Evolutionary conservation across 2,888 invertebrate genomes (phyloP).

Genomic region (Gastracanthus pulcherrimus): DNA sequence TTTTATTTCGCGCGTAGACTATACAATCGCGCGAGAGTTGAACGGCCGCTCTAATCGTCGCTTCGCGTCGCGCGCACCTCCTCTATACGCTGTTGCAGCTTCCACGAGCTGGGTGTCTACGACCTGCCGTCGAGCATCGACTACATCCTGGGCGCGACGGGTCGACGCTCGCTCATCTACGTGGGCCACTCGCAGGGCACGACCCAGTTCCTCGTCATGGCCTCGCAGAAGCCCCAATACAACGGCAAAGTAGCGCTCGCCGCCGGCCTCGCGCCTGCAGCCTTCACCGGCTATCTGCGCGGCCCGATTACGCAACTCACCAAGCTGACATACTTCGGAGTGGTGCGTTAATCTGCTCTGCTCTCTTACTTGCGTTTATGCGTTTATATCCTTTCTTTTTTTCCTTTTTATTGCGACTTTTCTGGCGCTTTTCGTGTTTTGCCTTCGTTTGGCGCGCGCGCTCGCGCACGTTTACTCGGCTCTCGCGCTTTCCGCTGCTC

Average conservation of each 20-base stretch:
- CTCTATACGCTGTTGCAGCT: constrained; percentile 67
- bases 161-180: constrained; percentile 77
- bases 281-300: constrained; percentile 72
- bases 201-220: constrained; percentile 75
- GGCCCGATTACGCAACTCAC: constrained; percentile 73
- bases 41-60: background rate
- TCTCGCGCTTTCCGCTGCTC: background rate
- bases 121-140: constrained; percentile 81
- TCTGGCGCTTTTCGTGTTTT: background rate
- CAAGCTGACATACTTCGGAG: constrained; percentile 72
- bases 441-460: too few species aligned
- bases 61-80: too few species aligned
- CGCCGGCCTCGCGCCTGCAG: constrained; percentile 74
- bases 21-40: too few species aligned
- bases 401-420: background rate
- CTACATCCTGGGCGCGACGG: constrained; percentile 76
- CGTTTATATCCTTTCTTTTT: too few species aligned
- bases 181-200: constrained; percentile 82
- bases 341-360: constrained; percentile 66
- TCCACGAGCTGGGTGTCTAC: constrained; percentile 77
- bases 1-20: too few species aligned
- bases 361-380: background rate
- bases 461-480: too few species aligned
- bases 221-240: constrained; percentile 72
- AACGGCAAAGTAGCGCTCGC: constrained; percentile 71